These are phyloP conservation scores for Buathra laborator DNA, from an alignment of 2,888 invertebrate species.

Conservation along the genomic window DNA sequence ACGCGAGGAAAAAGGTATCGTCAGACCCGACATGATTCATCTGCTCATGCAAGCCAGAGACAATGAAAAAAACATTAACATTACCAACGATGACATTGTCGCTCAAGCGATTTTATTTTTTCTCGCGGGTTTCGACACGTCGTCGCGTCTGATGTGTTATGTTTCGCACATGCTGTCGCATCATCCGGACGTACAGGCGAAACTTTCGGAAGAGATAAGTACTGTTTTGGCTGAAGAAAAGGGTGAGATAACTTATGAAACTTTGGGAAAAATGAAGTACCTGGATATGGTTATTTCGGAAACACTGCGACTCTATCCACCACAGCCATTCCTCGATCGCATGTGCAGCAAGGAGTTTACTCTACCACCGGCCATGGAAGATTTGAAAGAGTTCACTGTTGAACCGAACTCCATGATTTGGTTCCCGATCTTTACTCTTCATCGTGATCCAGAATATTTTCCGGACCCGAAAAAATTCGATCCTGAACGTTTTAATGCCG, in stretches of 20 bases:
- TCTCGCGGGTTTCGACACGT: constrained; percentile 74
- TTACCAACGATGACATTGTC: constrained; percentile 79
- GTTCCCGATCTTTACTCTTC: constrained; percentile 48
- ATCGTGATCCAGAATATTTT: constrained; percentile 72
- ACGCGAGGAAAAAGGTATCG: constrained; percentile 82
- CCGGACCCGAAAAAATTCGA: constrained; percentile 67
- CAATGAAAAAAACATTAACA: constrained; percentile 38
- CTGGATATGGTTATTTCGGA: too few relatives aligned
- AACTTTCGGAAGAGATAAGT: too few relatives aligned
- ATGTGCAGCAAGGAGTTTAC: too few relatives aligned
- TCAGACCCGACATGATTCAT: constrained; percentile 76
- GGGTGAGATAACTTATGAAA: too few relatives aligned
- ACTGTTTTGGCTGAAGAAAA: too few relatives aligned
- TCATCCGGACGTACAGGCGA: constrained; percentile 77
- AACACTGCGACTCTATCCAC: too few relatives aligned
- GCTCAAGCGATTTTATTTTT: constrained; percentile 71
- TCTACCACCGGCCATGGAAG: too few relatives aligned
- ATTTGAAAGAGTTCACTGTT: too few relatives aligned
- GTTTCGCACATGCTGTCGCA: constrained; percentile 76
- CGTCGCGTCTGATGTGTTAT: constrained; percentile 74
- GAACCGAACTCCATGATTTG: too few relatives aligned
- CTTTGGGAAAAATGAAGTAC: too few relatives aligned
- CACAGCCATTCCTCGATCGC: too few relatives aligned
- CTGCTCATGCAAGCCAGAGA: constrained; percentile 85
- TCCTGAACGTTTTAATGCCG: constrained; percentile 40